Base-by-base conservation (phyloP, 2,113 vertebrate species). In the Xyliphius kryptos region DNA sequence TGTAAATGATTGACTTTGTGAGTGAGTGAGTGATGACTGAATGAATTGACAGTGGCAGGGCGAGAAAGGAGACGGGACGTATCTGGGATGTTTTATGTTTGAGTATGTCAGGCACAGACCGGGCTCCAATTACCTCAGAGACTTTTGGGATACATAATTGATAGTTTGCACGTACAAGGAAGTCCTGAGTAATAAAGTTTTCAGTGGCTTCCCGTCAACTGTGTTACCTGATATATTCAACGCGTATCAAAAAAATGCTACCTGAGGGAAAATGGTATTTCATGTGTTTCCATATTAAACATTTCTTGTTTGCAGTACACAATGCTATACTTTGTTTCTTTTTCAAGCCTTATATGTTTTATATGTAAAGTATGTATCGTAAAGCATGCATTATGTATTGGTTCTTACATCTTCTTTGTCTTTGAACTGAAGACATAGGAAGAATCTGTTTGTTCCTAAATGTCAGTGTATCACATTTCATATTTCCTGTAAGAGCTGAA, bases 161-260 rank as follows among this genome's bases (percentile, higher is more conserved):
- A 56, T 56, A 52, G 47, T 63, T 67, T 51, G 49, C 46, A 48
- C 62, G n/a, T 53, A 60, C 16, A 54, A 67, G 70, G 70, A 72
- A 72, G 47, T 68, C 49, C 61, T 19, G 8, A 46, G 43, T 32
- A 72, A 60, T 68, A 1, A 46, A 9, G 32, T 26, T 59, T 52
- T 38, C 22, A 8, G 12, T 50, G 48, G 17, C 50, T 72, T 68
- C 60, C 65, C 9, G 36, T 52, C 70, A 58, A 37, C 49, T 62
- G 64, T 48, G 37, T 62, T 59, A 43, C 54, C 41, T 67, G 64
- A 67, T 67, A 67, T 67, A 48, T 40, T 53, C 54, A 40, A 10
- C 58, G 22, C 61, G n/a, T 17, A 10, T 47, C 41, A 40, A 41
- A 12, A 47, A 40, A 67, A 61, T 13, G 37, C 10, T 41, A 41